These are phyloP conservation scores for Sternarchorhynchus goeldii DNA, from an alignment of 2,797 vertebrate species.

Conservation along the genomic window DNA sequence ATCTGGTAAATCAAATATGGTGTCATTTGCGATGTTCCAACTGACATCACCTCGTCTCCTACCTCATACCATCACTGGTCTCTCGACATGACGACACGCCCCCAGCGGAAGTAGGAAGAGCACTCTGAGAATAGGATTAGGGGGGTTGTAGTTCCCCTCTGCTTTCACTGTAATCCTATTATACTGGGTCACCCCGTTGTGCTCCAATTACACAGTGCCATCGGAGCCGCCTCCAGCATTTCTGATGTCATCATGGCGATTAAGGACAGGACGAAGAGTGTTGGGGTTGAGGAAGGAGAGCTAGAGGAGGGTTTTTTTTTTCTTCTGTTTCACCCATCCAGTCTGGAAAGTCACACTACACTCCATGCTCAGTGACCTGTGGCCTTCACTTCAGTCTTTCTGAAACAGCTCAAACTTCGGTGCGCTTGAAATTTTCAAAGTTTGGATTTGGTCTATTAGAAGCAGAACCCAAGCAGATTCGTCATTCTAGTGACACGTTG, in stretches of 20 bases:
- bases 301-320: constrained; percentile 18
- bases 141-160: constrained; percentile 49
- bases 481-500: too few species aligned
- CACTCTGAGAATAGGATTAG: constrained; percentile 53
- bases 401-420: not conserved
- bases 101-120: constrained; percentile 36
- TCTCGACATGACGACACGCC: constrained; percentile 1
- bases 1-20: not conserved
- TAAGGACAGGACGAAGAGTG: constrained; percentile 45
- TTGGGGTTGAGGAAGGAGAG: constrained; percentile 40
- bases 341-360: constrained; percentile 24
- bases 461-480: too few species aligned
- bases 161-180: constrained; percentile 61
- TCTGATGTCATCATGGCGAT: constrained; percentile 43
- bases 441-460: not conserved
- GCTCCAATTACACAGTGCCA: constrained; percentile 52
- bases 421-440: not conserved
- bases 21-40: not conserved
- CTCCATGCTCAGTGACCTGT: constrained; percentile 3
- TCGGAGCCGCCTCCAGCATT: constrained; percentile 21
- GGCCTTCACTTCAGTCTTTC: not conserved
- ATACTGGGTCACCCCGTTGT: constrained; percentile 46
- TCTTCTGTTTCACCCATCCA: not conserved
- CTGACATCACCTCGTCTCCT: not conserved
- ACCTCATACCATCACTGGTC: not conserved